Conservation (phyloP, 1,140 invertebrate genomes). For the Saccostrea glomerata region DNA sequence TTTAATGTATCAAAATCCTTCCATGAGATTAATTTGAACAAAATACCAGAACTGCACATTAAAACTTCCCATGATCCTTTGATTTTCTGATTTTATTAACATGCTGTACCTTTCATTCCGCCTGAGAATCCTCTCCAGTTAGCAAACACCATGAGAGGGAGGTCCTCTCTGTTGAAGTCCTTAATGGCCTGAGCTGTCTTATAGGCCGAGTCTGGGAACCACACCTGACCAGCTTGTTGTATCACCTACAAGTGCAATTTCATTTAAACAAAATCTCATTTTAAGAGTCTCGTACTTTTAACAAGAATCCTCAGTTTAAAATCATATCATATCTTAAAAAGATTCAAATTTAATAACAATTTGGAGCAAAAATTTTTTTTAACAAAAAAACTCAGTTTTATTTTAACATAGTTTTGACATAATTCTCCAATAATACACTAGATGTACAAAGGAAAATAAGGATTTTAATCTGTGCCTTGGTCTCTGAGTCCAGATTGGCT, state of each 20-base stretch:
- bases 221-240: slow-evolving; percentile 96
- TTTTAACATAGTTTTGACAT: no score
- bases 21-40: no score
- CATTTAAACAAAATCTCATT: not conserved
- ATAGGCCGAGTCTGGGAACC: slow-evolving; percentile 99
- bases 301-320: not conserved
- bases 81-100: no score
- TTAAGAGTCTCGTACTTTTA: not conserved
- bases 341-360: no score
- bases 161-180: slow-evolving; percentile 95
- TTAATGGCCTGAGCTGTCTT: slow-evolving; percentile 98
- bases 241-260: slow-evolving; percentile 81
- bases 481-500: slow-evolving; percentile 98
- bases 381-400: no score
- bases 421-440: not conserved
- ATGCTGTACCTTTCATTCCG: slow-evolving; percentile 94
- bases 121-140: slow-evolving; percentile 99
- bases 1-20: no score
- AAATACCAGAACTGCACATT: no score
- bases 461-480: slow-evolving; percentile 82
- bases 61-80: no score
- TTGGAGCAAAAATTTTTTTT: no score
- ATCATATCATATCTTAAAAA: no score
- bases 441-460: not conserved
- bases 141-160: slow-evolving; percentile 99